Percentiles rank a stretch among this genome's conserved stretches.
phyloP scores from a whole-genome alignment of 1,140 invertebrate species.

The Drosophila prosaltans region DNA sequence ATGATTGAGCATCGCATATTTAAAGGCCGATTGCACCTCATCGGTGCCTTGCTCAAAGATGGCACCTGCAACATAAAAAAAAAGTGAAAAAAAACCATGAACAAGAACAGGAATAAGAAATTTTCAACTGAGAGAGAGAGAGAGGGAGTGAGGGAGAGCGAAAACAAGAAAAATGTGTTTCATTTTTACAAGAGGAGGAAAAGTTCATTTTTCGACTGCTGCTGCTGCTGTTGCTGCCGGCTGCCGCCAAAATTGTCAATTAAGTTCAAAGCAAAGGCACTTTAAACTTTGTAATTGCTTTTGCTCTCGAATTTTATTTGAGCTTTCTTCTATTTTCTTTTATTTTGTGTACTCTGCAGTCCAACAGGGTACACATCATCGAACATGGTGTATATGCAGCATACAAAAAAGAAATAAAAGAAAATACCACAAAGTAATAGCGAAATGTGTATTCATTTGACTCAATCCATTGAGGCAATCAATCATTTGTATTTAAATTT shows the following conservation, averaged over 20 bases:
- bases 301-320: conserved; percentile 74
- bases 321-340: conserved; percentile 38
- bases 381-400: too few relatives aligned
- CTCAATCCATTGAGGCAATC: too few relatives aligned
- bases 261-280: conserved; percentile 78
- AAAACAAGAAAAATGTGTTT: conserved; percentile 22
- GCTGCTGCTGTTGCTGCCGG: conserved; percentile 20
- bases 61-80: conserved; percentile 86
- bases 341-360: not conserved
- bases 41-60: conserved; percentile 95
- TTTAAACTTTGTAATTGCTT: conserved; percentile 81
- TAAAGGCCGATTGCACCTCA: conserved; percentile 94
- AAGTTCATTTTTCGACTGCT: conserved; percentile 37
- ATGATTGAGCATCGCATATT: conserved; percentile 91
- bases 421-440: too few relatives aligned
- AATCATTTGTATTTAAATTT: too few relatives aligned
- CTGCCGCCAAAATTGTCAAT: conserved; percentile 68
- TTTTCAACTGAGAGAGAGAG: not conserved
- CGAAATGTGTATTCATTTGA: too few relatives aligned
- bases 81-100: not conserved
- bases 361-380: too few relatives aligned
- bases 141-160: too few relatives aligned
- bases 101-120: conserved; percentile 38
- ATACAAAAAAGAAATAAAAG: too few relatives aligned
- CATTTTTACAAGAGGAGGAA: conserved; percentile 13